These are phyloP conservation scores for Limnephilus auricula DNA, from an alignment of 2,888 invertebrate genomes.

Conservation along the genomic window DNA sequence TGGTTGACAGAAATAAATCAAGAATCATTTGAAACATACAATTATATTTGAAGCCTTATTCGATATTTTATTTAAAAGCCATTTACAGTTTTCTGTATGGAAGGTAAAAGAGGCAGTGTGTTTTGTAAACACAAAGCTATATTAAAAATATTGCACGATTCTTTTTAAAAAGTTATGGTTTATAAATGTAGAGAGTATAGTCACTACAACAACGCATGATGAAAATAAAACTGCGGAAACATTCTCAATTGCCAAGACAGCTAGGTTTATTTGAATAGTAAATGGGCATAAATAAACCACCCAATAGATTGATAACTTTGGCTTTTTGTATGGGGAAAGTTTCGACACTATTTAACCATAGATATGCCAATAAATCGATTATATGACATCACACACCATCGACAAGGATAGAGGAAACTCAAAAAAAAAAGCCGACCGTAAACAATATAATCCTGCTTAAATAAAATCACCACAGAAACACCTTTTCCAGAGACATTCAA, in stretches of 20 bases:
- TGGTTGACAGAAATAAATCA: background rate
- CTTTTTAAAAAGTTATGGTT: background rate
- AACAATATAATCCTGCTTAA: too few species aligned
- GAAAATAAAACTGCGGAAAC: conserved; percentile 7
- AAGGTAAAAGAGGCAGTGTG: conserved; percentile 15
- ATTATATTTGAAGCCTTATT: background rate
- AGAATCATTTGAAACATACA: background rate
- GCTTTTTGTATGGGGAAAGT: too few species aligned
- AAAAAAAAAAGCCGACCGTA: too few species aligned
- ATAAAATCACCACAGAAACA: too few species aligned
- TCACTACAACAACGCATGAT: conserved; percentile 14
- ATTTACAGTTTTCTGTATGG: conserved; percentile 13
- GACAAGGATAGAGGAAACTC: too few species aligned
- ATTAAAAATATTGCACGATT: conserved; percentile 4
- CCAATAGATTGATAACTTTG: too few species aligned
- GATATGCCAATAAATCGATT: too few species aligned
- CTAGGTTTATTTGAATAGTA: background rate
- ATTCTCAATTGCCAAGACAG: background rate
- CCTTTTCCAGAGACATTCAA: too few species aligned
- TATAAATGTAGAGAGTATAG: background rate
- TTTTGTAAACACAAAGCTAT: conserved; percentile 5
- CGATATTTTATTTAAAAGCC: conserved; percentile 3
- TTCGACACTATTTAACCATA: too few species aligned
- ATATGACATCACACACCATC: too few species aligned
- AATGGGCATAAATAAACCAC: too few species aligned